Conservation (phyloP, 37 sponge, comb jelly and placozoan genomes). For the Tethya wilhelma region DNA sequence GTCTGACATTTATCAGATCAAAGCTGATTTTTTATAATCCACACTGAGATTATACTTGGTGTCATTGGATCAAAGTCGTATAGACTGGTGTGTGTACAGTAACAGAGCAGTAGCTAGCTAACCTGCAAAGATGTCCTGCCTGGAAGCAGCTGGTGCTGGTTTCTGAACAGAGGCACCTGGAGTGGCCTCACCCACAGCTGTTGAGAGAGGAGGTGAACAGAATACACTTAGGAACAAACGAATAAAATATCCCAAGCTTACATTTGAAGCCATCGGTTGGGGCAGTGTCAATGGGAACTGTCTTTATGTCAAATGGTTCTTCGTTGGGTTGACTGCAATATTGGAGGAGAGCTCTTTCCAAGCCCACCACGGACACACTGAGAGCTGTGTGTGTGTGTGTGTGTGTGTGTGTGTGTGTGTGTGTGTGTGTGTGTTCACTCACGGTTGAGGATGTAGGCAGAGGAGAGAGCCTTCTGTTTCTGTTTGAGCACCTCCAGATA, state of each 20-base stretch:
- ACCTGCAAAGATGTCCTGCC: conserved; percentile 87
- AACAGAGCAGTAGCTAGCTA: not conserved
- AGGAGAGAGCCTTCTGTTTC: conserved; percentile 71
- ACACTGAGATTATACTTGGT: too few species aligned
- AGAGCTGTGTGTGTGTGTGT: conserved; percentile 36
- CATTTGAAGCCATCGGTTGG: conserved; percentile 62
- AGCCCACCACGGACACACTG: conserved; percentile 89
- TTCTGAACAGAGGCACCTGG: conserved; percentile 62
- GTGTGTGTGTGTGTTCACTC: not conserved
- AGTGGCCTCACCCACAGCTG: conserved; percentile 60
- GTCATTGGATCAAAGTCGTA: too few species aligned
- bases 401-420: not conserved
- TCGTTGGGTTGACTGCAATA: conserved; percentile 86
- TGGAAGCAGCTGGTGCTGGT: conserved; percentile 58
- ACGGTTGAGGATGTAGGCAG: conserved; percentile 85
- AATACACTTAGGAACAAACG: not conserved
- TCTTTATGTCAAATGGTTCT: conserved; percentile 89
- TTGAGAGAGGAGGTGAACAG: not conserved
- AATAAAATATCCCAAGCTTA: conserved; percentile 13
- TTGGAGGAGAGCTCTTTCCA: conserved; percentile 89
- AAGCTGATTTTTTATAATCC: too few species aligned
- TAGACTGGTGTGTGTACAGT: not conserved
- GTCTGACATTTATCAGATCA: too few species aligned
- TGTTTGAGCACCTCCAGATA: conserved; percentile 83
- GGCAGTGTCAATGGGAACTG: conserved; percentile 88